Percentiles rank a stretch among this genome's conserved stretches.
Evolutionary conservation across 2,797 vertebrate genomes (phyloP).

Genomic region (Muscicapa comitata): DNA sequence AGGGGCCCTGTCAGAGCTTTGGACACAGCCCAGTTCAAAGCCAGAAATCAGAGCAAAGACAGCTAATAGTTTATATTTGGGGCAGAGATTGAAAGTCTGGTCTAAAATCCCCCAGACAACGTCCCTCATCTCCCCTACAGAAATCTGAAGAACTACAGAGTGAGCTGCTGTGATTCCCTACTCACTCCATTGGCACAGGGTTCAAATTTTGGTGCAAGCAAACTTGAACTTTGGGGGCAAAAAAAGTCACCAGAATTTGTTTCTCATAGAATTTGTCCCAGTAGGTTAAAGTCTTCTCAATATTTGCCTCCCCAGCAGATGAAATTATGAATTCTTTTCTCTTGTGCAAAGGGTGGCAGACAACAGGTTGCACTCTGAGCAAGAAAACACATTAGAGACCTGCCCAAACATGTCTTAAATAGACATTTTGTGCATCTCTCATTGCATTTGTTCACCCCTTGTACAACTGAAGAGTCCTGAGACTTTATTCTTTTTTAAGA

Average conservation of each 20-base stretch:
- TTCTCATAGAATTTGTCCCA: background rate
- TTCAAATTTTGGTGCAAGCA: background rate
- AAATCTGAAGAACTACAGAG: background rate
- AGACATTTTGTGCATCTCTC: background rate
- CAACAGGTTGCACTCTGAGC: background rate
- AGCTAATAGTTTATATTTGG: background rate
- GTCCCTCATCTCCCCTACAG: background rate
- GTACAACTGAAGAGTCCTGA: background rate
- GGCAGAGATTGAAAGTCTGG: background rate
- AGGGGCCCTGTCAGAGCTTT: slow-evolving; percentile 4
- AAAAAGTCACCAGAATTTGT: background rate
- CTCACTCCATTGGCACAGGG: rapidly evolving
- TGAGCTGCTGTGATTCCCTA: background rate
- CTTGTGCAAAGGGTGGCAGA: background rate
- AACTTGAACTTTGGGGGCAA: background rate
- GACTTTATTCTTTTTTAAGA: background rate
- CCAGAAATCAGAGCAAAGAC: background rate
- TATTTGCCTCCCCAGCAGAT: background rate
- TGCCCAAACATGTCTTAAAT: background rate
- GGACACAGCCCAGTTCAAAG: slow-evolving; percentile 3
- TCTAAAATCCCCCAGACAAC: background rate
- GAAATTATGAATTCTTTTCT: background rate
- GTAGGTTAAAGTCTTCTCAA: background rate
- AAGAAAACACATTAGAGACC: background rate
- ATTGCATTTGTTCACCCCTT: background rate